These are phyloP conservation scores for Meiosimyza decipiens DNA, from an alignment of 2,888 invertebrate genomes.

Conservation along the genomic window DNA sequence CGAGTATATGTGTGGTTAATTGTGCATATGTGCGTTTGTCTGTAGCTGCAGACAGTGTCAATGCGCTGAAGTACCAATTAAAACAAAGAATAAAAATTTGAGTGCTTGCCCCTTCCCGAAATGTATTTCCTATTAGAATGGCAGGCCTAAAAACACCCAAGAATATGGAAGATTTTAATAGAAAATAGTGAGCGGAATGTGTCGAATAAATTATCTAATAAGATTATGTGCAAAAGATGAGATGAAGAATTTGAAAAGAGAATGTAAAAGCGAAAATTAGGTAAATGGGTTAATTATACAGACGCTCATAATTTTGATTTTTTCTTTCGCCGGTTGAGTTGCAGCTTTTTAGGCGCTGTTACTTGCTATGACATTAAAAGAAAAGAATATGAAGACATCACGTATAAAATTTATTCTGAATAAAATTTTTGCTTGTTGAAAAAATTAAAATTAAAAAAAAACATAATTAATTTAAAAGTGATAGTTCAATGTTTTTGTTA, in stretches of 20 bases:
- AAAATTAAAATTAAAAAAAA: neutral
- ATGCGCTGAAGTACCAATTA: constrained; percentile 23
- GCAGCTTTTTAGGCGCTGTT: constrained; percentile 1
- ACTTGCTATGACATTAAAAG: neutral
- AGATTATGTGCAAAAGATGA: neutral
- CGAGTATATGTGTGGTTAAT: neutral
- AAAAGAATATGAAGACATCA: neutral
- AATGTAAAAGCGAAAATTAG: neutral
- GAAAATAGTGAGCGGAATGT: too few species aligned
- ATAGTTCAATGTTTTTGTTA: neutral
- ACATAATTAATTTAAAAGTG: neutral
- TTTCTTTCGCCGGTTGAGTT: neutral
- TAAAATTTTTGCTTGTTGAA: too few species aligned
- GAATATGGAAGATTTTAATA: neutral
- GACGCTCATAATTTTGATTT: neutral
- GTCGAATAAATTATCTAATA: neutral
- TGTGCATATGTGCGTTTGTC: constrained; percentile 25
- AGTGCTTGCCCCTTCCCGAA: neutral
- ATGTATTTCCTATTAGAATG: neutral
- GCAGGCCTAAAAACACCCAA: neutral
- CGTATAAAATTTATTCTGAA: neutral
- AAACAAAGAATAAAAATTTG: constrained; percentile 16
- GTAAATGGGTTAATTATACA: neutral
- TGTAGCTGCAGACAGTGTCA: constrained; percentile 20
- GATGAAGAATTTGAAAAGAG: neutral